Evolutionary conservation across 2,888 invertebrate species (phyloP), one percentile per base, ranked within the genome.

Genomic region (Drosophila tripunctata): DNA sequence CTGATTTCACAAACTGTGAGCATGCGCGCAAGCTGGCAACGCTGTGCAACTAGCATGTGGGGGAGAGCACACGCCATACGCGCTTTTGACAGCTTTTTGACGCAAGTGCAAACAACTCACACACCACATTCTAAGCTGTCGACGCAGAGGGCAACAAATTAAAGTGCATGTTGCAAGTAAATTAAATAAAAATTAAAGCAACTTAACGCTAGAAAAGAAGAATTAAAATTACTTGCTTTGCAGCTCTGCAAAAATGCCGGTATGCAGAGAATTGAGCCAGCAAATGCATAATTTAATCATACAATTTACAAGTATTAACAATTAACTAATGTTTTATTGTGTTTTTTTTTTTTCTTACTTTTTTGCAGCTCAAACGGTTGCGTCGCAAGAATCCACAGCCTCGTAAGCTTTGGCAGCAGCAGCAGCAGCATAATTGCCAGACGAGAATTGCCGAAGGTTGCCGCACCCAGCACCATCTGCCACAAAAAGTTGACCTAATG

Each of bases 401-500:
- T 19, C 64, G 58, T 45, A 79, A 82, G 83, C 48, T 81, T 19
- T 10, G 43, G 47, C 36, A 17, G 56, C 30, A 57, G 43, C 21
- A 38, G 31, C 10, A 22, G n/a, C n/a, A n/a, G n/a, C n/a, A n/a
- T n/a, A n/a, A 41, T 41, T 43, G 47, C 61, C 52, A 19, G 38
- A 8, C 19, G 27, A 38, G 14, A n/a, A n/a, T n/a, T n/a, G n/a
- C n/a, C n/a, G 24, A 44, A 43, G 55, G 58, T 66, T 43, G 62
- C 63, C 54, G 85, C 74, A 66, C 57, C 58, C 62, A 51, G 61
- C 57, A 64, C 51, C 67, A 67, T 69, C n/a, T 10, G 36, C 38
- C 61, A 76, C 80, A 89, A 86, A 90, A 90, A 81, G 71, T 88
- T 89, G 90, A 91, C 91, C 93, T 93, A 92, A 94, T 95, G 95